These are phyloP conservation scores for Brachionus calyciflorus DNA, from an alignment of 1,140 invertebrate species.

Conservation along the genomic window DNA sequence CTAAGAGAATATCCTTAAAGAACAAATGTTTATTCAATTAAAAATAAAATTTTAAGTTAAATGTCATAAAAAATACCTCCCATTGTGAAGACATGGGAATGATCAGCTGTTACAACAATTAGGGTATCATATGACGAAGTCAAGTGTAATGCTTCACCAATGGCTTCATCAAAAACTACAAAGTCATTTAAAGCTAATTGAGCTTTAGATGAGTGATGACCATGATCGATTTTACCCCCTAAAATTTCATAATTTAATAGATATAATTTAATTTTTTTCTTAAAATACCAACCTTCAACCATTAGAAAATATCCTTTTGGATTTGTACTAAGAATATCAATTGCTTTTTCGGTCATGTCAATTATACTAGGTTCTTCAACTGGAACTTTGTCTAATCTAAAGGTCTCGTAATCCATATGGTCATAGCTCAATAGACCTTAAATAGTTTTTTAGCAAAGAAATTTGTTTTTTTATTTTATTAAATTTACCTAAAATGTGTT, in stretches of 20 bases:
- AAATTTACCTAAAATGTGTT: slow-evolving; percentile 20
- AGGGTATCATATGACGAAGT: slow-evolving; percentile 67
- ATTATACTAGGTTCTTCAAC: slow-evolving; percentile 66
- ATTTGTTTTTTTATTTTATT: neutral
- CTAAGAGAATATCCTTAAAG: slow-evolving; percentile 47
- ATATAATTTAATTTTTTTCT: neutral
- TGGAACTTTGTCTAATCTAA: slow-evolving; percentile 59
- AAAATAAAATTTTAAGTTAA: neutral
- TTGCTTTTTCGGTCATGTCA: slow-evolving; percentile 80
- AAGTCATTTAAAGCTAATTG: slow-evolving; percentile 75
- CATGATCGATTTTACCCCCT: slow-evolving; percentile 77
- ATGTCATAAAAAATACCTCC: neutral
- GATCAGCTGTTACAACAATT: slow-evolving; percentile 85
- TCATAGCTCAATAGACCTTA: slow-evolving; percentile 63
- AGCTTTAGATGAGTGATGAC: slow-evolving; percentile 77
- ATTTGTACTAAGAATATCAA: slow-evolving; percentile 75
- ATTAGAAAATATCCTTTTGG: slow-evolving; percentile 81
- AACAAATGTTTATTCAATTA: slow-evolving; percentile 48
- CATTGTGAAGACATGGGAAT: slow-evolving; percentile 63
- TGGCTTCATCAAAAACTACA: slow-evolving; percentile 72
- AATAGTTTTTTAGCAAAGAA: neutral
- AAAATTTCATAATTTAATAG: neutral
- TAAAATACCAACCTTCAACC: slow-evolving; percentile 71
- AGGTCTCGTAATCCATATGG: slow-evolving; percentile 73
- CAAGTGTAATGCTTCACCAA: slow-evolving; percentile 28